Conservation (phyloP, 2,797 vertebrate species). For the Prunella strophiata region DNA sequence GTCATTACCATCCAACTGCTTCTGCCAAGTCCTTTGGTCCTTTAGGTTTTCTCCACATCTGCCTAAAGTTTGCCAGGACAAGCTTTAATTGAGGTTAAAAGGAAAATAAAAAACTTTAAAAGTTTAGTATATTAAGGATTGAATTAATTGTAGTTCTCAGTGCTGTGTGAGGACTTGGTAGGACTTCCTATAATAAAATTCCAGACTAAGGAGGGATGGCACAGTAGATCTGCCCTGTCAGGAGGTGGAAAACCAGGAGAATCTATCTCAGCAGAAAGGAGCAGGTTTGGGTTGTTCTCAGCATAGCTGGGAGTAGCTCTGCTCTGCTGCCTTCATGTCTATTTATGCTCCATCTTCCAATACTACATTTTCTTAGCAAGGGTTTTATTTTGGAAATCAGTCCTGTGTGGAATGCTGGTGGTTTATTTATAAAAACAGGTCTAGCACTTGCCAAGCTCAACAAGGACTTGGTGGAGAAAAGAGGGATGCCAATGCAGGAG, state of each 20-base stretch:
- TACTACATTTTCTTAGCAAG: accelerated
- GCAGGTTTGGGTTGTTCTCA: neutral
- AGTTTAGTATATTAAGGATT: neutral
- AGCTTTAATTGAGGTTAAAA: neutral
- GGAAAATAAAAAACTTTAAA: neutral
- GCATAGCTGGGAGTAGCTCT: neutral
- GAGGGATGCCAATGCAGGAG: neutral
- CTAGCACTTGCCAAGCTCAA: slow-evolving; percentile 24
- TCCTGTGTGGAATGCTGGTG: slow-evolving; percentile 10
- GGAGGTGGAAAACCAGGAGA: neutral
- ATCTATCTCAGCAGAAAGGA: neutral
- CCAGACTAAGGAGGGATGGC: neutral
- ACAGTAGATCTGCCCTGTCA: accelerated
- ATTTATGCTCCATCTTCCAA: neutral
- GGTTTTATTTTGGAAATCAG: neutral
- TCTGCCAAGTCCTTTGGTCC: neutral
- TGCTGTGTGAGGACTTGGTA: neutral
- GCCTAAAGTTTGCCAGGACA: neutral
- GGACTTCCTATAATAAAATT: neutral
- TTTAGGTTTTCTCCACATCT: neutral
- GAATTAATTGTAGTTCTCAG: neutral
- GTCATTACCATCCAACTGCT: neutral
- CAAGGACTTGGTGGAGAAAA: neutral
- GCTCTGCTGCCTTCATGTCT: neutral
- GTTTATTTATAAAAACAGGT: slow-evolving; percentile 49